Conservation (phyloP, 2,797 vertebrate species). For the Falco naumanni region DNA sequence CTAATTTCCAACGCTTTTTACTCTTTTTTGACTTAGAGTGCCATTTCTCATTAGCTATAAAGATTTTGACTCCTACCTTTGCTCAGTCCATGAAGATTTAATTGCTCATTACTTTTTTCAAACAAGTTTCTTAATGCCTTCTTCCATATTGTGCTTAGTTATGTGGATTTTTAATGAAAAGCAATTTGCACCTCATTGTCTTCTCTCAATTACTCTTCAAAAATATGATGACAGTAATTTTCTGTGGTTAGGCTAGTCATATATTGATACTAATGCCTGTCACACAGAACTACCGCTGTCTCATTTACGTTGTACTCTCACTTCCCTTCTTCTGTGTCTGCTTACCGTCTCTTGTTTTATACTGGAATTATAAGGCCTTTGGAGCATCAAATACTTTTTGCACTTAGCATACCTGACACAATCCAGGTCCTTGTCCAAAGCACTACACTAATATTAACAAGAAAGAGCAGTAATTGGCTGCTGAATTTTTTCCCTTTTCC, state of each 20-base stretch:
- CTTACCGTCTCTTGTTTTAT: background rate
- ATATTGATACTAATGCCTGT: background rate
- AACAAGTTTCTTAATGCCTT: background rate
- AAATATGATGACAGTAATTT: slow-evolving; percentile 11
- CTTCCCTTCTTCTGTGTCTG: background rate
- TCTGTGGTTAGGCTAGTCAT: background rate
- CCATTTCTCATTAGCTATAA: background rate
- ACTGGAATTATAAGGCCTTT: background rate
- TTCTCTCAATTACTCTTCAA: slow-evolving; percentile 20
- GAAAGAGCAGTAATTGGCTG: background rate
- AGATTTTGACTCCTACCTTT: slow-evolving; percentile 1
- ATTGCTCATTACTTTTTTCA: background rate
- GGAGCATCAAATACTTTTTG: background rate
- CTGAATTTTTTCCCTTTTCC: background rate
- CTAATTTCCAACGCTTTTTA: background rate
- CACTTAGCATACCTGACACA: background rate
- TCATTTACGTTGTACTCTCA: background rate
- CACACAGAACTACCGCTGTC: background rate
- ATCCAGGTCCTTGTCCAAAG: background rate
- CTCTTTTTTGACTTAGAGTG: background rate
- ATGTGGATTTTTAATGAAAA: slow-evolving; percentile 16
- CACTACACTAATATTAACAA: background rate
- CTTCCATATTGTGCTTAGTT: slow-evolving; percentile 6
- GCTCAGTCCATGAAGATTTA: background rate
- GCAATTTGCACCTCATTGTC: background rate